Percentiles rank a stretch among this genome's conserved stretches.
phyloP scores from a whole-genome alignment of 2,113 vertebrate species.

The Perca flavescens region DNA sequence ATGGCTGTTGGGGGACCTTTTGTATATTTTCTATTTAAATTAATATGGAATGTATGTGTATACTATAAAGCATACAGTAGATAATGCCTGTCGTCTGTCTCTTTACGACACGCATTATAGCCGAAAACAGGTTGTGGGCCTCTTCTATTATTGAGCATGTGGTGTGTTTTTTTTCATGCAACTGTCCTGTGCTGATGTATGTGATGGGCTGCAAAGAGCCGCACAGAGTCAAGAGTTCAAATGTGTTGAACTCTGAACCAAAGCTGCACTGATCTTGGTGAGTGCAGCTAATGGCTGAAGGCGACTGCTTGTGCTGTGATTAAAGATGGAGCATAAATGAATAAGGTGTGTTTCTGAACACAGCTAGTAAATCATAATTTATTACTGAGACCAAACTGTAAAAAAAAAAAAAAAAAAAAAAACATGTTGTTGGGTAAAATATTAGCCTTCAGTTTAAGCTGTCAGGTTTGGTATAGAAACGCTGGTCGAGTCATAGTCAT shows the following conservation, averaged over 20 bases:
- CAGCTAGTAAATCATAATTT: background rate
- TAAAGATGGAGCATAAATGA: background rate
- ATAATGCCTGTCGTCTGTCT: background rate
- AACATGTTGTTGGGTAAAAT: background rate
- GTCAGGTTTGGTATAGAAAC: background rate
- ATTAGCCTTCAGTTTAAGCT: background rate
- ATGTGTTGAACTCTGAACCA: slow-evolving; percentile 13
- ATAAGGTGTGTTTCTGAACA: background rate
- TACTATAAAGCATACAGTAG: background rate
- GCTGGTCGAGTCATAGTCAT: background rate
- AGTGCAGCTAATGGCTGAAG: slow-evolving; percentile 13
- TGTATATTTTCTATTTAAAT: background rate
- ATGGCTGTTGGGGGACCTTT: background rate
- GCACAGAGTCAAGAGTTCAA: slow-evolving; percentile 2
- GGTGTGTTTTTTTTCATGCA: background rate
- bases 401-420: too few relatives aligned
- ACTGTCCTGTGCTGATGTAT: background rate
- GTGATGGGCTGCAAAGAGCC: background rate
- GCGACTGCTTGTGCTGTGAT: background rate
- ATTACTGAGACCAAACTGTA: too few relatives aligned
- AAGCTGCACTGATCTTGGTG: background rate
- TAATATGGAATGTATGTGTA: background rate
- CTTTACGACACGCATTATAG: background rate
- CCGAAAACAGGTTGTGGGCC: background rate
- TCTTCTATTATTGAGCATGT: background rate